phyloP scores from a whole-genome alignment of 2,113 vertebrate species.

The Geococcyx californianus region DNA sequence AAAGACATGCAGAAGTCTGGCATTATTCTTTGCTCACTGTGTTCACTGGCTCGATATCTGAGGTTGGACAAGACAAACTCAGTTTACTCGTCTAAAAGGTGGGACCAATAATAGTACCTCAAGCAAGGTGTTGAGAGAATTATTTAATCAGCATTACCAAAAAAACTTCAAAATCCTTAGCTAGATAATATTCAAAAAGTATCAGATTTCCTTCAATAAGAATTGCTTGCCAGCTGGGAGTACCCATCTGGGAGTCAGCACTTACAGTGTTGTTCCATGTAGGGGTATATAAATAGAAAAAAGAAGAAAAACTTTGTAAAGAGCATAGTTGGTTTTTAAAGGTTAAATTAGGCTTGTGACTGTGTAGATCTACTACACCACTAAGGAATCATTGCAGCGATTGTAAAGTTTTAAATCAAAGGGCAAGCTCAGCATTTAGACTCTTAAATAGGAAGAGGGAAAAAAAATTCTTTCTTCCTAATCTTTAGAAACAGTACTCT shows the following conservation, averaged over 20 bases:
- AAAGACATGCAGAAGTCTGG: background rate
- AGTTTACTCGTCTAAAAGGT: background rate
- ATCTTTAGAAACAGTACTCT: slow-evolving; percentile 15
- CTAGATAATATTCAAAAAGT: background rate
- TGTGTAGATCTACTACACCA: background rate
- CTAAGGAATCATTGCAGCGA: background rate
- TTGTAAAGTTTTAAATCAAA: slow-evolving; percentile 6
- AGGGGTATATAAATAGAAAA: background rate
- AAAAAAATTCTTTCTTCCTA: slow-evolving; percentile 18
- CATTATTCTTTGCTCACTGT: background rate
- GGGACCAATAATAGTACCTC: background rate
- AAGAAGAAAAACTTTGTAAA: background rate
- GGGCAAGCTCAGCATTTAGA: background rate
- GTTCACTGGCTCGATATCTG: background rate
- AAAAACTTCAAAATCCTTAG: background rate
- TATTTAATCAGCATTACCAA: slow-evolving; percentile 1
- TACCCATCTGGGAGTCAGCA: background rate
- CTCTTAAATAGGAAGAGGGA: slow-evolving; percentile 26
- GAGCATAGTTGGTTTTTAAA: background rate
- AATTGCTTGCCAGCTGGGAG: background rate
- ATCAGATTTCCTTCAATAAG: background rate
- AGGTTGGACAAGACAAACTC: background rate
- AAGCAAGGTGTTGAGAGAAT: background rate
- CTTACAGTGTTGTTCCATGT: background rate
- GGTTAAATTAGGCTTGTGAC: background rate